Conservation (phyloP, 2,113 vertebrate genomes). For the Triplophysa dalaica region DNA sequence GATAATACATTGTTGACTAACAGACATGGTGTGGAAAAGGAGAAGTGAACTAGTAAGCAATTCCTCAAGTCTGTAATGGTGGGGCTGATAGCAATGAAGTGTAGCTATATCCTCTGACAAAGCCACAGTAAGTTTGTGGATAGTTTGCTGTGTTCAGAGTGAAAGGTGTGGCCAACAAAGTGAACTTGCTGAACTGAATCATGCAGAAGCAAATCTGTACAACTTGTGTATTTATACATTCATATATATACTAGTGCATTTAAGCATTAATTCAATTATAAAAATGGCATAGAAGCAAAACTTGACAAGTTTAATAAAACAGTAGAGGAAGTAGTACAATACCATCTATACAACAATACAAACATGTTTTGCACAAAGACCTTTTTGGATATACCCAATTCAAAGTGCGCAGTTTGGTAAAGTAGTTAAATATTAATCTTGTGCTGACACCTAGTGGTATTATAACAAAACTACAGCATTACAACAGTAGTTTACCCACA, state of each 20-base stretch:
- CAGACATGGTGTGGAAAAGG: neutral
- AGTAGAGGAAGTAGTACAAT: neutral
- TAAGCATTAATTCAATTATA: neutral
- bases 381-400: neutral
- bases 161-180: conserved; percentile 9
- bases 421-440: neutral
- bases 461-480: neutral
- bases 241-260: neutral
- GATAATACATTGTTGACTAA: neutral
- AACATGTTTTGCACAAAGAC: neutral
- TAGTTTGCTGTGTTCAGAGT: neutral
- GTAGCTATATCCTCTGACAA: conserved; percentile 22
- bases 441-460: conserved; percentile 34
- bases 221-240: neutral
- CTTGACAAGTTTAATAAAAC: neutral
- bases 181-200: conserved; percentile 20
- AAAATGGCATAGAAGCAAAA: neutral
- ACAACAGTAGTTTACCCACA: neutral
- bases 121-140: neutral
- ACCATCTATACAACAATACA: neutral
- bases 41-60: neutral
- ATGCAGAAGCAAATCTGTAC: neutral
- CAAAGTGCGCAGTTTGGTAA: neutral
- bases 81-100: conserved; percentile 6
- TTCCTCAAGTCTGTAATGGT: conserved; percentile 19